Percentiles rank a stretch among this genome's conserved stretches.
phyloP scores from a whole-genome alignment of 2,888 invertebrate species.

The Xanthia togata region DNA sequence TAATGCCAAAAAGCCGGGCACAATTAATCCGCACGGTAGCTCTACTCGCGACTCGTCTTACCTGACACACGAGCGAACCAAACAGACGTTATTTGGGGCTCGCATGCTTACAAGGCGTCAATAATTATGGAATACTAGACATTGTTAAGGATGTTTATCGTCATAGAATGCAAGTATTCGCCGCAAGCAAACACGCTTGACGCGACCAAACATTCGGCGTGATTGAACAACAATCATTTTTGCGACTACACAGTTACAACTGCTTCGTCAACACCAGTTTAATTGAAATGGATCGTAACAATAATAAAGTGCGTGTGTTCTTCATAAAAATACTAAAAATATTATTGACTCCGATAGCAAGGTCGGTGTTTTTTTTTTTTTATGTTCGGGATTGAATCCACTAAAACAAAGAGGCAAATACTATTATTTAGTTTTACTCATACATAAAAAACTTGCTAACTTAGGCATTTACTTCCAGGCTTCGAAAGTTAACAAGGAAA shows the following conservation, averaged over 20 bases:
- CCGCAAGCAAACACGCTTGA: slow-evolving; percentile 1
- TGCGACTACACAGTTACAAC: background rate
- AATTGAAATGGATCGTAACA: slow-evolving; percentile 47
- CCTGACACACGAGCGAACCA: background rate
- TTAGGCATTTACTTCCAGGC: slow-evolving; percentile 71
- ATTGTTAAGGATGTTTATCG: slow-evolving; percentile 46
- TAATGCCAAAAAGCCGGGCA: background rate
- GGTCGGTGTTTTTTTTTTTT: slow-evolving; percentile 63
- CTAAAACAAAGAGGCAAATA: background rate
- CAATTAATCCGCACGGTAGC: background rate
- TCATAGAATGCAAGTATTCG: slow-evolving; percentile 25
- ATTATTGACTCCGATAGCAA: slow-evolving; percentile 68
- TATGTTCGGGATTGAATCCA: background rate
- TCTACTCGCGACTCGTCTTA: background rate
- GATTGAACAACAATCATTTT: slow-evolving; percentile 37
- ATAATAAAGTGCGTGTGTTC: slow-evolving; percentile 52
- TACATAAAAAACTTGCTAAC: background rate
- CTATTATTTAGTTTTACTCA: background rate
- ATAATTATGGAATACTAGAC: slow-evolving; percentile 2
- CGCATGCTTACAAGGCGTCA: background rate
- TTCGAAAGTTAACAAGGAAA: slow-evolving; percentile 74
- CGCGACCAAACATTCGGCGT: slow-evolving; percentile 28
- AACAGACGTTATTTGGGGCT: background rate
- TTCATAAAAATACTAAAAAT: slow-evolving; percentile 68
- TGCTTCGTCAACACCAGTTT: slow-evolving; percentile 4